phyloP scores from a whole-genome alignment of 2,113 vertebrate genomes.

The Eurypyga helias region DNA sequence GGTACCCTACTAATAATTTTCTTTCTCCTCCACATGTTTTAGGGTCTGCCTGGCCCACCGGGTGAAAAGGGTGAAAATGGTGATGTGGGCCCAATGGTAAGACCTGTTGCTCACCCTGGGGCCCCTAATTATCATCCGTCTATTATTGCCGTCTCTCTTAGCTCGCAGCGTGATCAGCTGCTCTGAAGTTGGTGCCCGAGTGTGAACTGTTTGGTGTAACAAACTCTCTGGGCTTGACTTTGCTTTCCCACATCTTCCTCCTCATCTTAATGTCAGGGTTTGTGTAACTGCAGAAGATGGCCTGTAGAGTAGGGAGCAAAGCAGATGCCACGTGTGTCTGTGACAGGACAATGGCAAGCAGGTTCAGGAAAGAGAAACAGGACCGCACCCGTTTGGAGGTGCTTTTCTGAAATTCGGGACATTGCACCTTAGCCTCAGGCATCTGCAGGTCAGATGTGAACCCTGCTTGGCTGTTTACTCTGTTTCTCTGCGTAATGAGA shows the following conservation, averaged over 20 bases:
- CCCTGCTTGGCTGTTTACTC: neutral
- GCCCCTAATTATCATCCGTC: neutral
- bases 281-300: neutral
- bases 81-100: conserved; percentile 96
- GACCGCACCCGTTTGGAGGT: neutral
- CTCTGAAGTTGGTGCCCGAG: neutral
- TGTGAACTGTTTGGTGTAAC: neutral
- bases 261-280: neutral
- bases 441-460: no score
- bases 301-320: neutral
- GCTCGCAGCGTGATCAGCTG: neutral
- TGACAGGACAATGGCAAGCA: neutral
- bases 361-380: neutral
- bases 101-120: neutral
- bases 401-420: neutral
- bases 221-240: neutral
- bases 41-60: conserved; percentile 96
- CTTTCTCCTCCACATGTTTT: neutral
- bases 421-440: neutral
- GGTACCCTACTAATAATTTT: neutral
- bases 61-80: conserved; percentile 98
- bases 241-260: neutral
- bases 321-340: neutral
- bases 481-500: neutral
- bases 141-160: neutral